Conservation (phyloP, 2,888 invertebrate genomes). For the Sminthurides aquaticus region DNA sequence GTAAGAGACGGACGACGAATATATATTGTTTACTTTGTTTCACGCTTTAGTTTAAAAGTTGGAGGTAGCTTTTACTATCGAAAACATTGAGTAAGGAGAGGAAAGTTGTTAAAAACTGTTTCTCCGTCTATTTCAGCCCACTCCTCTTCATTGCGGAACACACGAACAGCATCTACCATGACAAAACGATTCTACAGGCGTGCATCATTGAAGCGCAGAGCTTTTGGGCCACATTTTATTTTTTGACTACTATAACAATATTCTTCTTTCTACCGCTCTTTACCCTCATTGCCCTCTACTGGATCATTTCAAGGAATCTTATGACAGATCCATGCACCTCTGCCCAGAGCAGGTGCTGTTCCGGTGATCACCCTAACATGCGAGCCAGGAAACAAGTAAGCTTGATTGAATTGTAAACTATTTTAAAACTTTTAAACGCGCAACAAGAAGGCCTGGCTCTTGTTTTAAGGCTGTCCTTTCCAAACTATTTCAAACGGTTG, state of each 20-base stretch:
- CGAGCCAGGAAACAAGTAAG: slow-evolving; percentile 44
- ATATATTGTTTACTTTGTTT: neutral
- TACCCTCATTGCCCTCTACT: slow-evolving; percentile 72
- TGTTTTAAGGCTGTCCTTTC: too few species aligned
- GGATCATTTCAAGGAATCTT: slow-evolving; percentile 74
- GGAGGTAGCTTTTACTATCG: neutral
- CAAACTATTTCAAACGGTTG: too few species aligned
- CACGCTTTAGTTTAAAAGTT: slow-evolving; percentile 1
- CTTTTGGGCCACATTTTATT: slow-evolving; percentile 70
- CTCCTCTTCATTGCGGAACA: slow-evolving; percentile 73
- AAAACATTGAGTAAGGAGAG: too few species aligned
- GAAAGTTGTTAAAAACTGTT: neutral
- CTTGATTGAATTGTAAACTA: neutral
- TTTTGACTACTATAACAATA: slow-evolving; percentile 67
- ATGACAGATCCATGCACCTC: slow-evolving; percentile 70
- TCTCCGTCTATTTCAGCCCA: slow-evolving; percentile 65
- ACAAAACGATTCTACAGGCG: slow-evolving; percentile 59
- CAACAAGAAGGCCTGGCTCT: too few species aligned
- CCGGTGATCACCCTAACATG: slow-evolving; percentile 43
- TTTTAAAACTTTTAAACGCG: neutral
- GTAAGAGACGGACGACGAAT: slow-evolving; percentile 25
- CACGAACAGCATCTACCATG: slow-evolving; percentile 60
- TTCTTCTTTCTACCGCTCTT: slow-evolving; percentile 80
- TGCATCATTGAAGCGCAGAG: slow-evolving; percentile 74
- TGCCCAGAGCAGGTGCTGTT: slow-evolving; percentile 44